Evolutionary conservation across 2,888 invertebrate species (phyloP).

Genomic region (Ophion ventricosus): DNA sequence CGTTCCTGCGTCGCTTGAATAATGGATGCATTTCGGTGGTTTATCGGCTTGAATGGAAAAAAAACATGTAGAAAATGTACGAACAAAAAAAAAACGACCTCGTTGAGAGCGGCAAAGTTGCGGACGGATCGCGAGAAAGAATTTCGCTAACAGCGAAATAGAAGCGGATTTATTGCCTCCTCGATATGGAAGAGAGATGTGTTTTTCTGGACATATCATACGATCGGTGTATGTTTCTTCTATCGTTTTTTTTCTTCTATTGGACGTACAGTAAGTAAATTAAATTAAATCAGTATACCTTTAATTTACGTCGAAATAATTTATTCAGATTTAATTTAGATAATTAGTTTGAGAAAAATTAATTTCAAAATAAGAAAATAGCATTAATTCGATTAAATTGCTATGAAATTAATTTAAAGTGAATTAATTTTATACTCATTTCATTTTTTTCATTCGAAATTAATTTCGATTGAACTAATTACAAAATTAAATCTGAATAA

Average conservation of each 20-base stretch:
- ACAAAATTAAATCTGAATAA: no score
- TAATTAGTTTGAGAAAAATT: no score
- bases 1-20: conserved; percentile 71
- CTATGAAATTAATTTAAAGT: no score
- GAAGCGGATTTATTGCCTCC: conserved; percentile 21
- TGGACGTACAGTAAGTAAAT: no score
- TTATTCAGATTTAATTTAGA: no score
- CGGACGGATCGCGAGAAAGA: conserved; percentile 1
- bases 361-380: no score
- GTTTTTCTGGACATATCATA: conserved; percentile 6
- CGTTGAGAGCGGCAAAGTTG: conserved; percentile 19
- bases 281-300: no score
- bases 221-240: neutral
- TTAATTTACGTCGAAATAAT: no score
- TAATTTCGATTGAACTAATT: no score
- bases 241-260: conserved; percentile 13
- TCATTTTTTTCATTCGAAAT: no score
- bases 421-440: no score
- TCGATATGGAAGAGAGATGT: conserved; percentile 19
- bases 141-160: neutral
- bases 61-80: conserved; percentile 38
- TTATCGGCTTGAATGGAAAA: conserved; percentile 65
- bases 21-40: conserved; percentile 78
- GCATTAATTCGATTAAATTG: no score
- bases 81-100: conserved; percentile 22